Conservation (phyloP, 2,888 invertebrate genomes). For the Drosophila stalkeri region DNA sequence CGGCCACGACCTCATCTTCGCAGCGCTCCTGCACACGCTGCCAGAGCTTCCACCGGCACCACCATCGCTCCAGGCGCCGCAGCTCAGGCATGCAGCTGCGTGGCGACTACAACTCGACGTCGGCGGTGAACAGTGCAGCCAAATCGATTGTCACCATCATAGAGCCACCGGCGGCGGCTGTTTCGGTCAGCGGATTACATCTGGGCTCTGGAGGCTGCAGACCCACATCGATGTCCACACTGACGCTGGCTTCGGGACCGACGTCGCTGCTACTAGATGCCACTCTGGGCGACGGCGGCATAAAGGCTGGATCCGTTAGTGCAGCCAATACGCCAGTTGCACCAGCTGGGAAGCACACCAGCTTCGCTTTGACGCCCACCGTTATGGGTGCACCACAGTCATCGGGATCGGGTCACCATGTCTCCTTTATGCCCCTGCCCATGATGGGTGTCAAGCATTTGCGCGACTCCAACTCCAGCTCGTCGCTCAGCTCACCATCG, state of each 20-base stretch:
- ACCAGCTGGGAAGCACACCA: constrained; percentile 79
- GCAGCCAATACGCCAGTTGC: constrained; percentile 69
- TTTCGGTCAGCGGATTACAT: constrained; percentile 57
- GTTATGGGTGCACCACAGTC: constrained; percentile 71
- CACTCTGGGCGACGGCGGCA: constrained; percentile 41
- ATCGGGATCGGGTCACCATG: constrained; percentile 72
- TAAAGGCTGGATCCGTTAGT: constrained; percentile 57
- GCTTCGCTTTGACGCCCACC: constrained; percentile 81
- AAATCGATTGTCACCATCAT: constrained; percentile 79
- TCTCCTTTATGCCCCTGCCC: constrained; percentile 72
- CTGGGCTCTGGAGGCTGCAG: constrained; percentile 43
- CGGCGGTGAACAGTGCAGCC: constrained; percentile 68
- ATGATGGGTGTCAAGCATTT: constrained; percentile 57
- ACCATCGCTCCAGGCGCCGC: constrained; percentile 83
- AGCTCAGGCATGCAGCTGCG: constrained; percentile 77
- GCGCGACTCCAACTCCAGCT: constrained; percentile 58
- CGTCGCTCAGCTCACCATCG: constrained; percentile 57
- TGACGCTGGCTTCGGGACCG: constrained; percentile 76
- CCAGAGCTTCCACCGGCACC: constrained; percentile 84
- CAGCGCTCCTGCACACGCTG: constrained; percentile 83
- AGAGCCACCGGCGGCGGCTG: constrained; percentile 70
- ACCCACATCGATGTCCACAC: constrained; percentile 69
- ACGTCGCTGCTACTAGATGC: constrained; percentile 65
- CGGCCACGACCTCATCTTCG: constrained; percentile 71
- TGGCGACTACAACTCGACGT: constrained; percentile 68